These are phyloP conservation scores for Mus caroli DNA, from an alignment of 2,797 vertebrate genomes.

Conservation along the genomic window DNA sequence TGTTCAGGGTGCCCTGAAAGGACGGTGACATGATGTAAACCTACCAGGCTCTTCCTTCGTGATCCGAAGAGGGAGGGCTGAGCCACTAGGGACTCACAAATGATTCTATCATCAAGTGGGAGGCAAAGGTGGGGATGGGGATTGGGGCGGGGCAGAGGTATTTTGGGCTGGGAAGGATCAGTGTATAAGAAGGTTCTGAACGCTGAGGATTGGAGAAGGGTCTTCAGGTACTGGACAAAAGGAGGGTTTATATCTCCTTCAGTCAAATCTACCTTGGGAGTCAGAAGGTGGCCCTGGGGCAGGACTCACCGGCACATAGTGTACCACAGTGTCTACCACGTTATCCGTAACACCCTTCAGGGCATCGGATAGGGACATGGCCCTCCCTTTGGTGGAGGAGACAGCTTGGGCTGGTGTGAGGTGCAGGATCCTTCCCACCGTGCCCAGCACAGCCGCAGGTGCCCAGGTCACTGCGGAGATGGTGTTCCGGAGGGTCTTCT, in stretches of 20 bases:
- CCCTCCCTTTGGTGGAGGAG: conserved; percentile 83
- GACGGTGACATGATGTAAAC: background rate
- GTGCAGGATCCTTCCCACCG: conserved; percentile 83
- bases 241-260: background rate
- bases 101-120: background rate
- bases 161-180: background rate
- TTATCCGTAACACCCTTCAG: conserved; percentile 84
- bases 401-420: conserved; percentile 76
- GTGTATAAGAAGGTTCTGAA: background rate
- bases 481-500: conserved; percentile 80
- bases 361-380: conserved; percentile 84
- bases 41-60: background rate
- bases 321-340: conserved; percentile 86
- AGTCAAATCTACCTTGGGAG: background rate
- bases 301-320: conserved; percentile 89
- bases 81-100: background rate
- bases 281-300: background rate
- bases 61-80: background rate
- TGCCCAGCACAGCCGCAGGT: conserved; percentile 78
- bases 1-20: background rate
- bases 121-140: background rate
- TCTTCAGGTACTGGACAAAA: background rate
- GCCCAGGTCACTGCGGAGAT: conserved; percentile 84
- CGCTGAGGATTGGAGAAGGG: background rate
- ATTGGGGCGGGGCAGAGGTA: background rate